A percentile compares a stretch with the other conserved stretches of the same genome.
These are phyloP conservation scores for Macrotrachela quadricornifera DNA, from an alignment of 1,140 invertebrate species.

Conservation along the genomic window DNA sequence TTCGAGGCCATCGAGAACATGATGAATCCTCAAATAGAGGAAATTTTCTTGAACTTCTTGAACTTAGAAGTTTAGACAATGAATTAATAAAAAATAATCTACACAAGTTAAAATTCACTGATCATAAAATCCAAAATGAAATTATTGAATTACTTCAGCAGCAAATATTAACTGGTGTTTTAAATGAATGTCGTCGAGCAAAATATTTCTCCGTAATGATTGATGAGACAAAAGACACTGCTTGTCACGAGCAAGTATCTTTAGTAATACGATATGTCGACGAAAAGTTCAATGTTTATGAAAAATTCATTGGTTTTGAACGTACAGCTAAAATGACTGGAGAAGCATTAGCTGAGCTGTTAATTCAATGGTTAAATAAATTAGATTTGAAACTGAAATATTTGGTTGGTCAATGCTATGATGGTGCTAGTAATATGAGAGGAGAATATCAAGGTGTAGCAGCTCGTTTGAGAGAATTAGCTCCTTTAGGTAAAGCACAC, in stretches of 20 bases:
- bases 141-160: neutral
- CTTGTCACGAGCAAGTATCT: neutral
- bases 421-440: neutral
- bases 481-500: too few relatives aligned
- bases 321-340: too few relatives aligned
- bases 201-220: neutral
- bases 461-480: neutral
- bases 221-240: neutral
- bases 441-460: neutral
- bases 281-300: neutral
- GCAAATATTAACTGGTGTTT: neutral
- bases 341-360: too few relatives aligned
- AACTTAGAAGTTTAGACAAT: too few relatives aligned
- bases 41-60: neutral
- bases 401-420: constrained; percentile 1
- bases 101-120: too few relatives aligned
- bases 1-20: neutral
- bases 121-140: constrained; percentile 1
- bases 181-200: neutral
- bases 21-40: neutral
- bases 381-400: neutral
- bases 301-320: neutral
- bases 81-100: too few relatives aligned
- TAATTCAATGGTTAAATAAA: neutral
- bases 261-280: neutral